Evolutionary conservation across 2,797 vertebrate genomes (phyloP), one percentile per base, ranked within the genome.

Genomic region (Triplophysa yarkandensis): DNA sequence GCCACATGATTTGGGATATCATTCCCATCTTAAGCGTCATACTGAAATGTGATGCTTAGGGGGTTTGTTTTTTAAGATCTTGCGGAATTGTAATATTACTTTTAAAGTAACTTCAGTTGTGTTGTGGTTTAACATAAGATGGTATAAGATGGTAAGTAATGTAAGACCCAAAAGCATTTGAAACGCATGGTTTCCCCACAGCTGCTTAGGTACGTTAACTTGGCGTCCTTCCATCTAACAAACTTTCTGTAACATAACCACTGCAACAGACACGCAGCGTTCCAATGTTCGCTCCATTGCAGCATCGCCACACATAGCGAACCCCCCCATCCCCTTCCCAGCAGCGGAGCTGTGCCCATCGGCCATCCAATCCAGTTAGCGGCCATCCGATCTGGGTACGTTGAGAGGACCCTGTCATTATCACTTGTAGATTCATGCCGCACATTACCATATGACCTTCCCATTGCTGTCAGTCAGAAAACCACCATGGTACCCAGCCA

Each of bases 301-400:
- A 39, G n/a, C 39, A 58, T 44, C 30, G 32, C 58, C 36, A 52
- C 60, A 61, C 27, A 25, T 68, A 2, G 28, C 21, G 64, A 34
- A 21, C 7, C 21, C 28, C 28, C 16, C 50, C 62, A 70, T 71
- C 55, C 48, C 9, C 32, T 25, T 64, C 46, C 68, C 60, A 46
- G 32, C 74, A 68, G 41, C 21, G 41, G 14, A 36, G 30, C 50
- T 46, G 68, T 76, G 68, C 36, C 70, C 48, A 23, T 68, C 25
- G 25, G 76, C 78, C 67, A 77, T 72, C 68, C 73, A 78, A 72
- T 77, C 73, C 82, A 66, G 73, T 79, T 83, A 82, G 81, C 73
- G 71, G 78, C 73, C 65, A 82, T 78, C 46, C 1, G 54, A 80
- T 60, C 46, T 28, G 32, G 70, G 70, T 62, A 21, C 27, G 50